Base-by-base conservation (phyloP, 2,797 vertebrate genomes). In the Paramormyrops hopkinsi region DNA sequence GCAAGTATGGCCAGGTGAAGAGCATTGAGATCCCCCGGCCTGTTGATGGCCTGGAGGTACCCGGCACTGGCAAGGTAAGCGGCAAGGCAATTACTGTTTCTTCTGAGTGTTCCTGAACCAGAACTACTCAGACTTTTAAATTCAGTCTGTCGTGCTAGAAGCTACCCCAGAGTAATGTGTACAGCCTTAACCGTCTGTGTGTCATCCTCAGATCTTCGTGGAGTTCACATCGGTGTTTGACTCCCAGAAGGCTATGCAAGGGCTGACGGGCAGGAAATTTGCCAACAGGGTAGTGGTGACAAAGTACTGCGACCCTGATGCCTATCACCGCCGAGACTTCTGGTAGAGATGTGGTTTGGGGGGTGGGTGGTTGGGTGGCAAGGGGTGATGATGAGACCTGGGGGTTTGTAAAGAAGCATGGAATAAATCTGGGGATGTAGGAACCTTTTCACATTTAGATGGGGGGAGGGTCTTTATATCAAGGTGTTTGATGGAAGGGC, bases 181-280 rank as follows among this genome's bases (percentile, higher is more conserved):
- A 11, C 19, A 19, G 56, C 44, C 29, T 9, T 41, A 12, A 29
- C n/a, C 0, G 19, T n/a, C 86, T 90, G 22, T 90, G 3, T 50
- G 11, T 51, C 56, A 11, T 59, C 65, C 88, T 0, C 92, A 98
- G 97, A 98, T 98, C 91, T 98, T 98, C 88, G 97, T 98, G 95
- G 98, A 98, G 94, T 98, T 98, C 94, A 97, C 96, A 91, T 97
- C 97, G 0, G 97, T 98, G 90, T 98, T 97, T 37, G 98, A 99
- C 96, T 98, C 97, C 95, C 98, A 99, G 97, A 99, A 98, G 95
- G 97, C 98, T 94, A 98, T 98, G 98, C 97, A 99, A 95, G 97
- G 97, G 89, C 95, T 99, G 91, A 98, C 97, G 0, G 98, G 98
- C 88, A 96, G 98, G 94, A 99, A 98, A 95, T 99, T 98, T 92